Base-by-base conservation (phyloP, 53 echinoderm and acorn worm genomes). In the Pentamera pediparva region DNA sequence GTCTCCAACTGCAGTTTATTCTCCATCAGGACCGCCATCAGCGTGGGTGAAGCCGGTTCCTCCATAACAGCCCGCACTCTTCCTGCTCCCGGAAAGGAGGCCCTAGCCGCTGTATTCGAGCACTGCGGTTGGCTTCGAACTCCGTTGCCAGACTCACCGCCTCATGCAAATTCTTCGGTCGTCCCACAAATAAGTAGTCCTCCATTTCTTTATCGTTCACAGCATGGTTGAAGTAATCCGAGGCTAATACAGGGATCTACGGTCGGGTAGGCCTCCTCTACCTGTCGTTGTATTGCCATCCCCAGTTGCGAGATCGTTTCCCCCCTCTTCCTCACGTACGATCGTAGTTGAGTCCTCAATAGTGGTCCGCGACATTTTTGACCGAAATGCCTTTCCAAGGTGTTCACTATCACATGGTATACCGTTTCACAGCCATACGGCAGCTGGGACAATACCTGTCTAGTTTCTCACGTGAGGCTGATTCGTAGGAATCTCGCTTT, bases 191-290 rank as follows among this genome's bases (percentile, higher is more conserved):
- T 18, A 62, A 37, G 22, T 36, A 36, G 37, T 37, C 62, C 37
- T 62, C 62, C 62, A 35, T 62, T 62, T 62, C 62, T 37, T 62
- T 62, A 9, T 18, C 62, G 37, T 33, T 62, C 62, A 62, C 8
- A 3, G 35, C 62, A 1, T 0, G 35, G 13, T 61, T 61, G 62
- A 62, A 62, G 37, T 62, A 3, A 33, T 62, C 62, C 0, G 19
- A 62, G 20, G 35, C 35, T 5, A 62, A 37, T 6, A 62, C 22
- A 1, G 35, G 62, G 4, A 57, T 57, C 57, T 4, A 57, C 57
- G 27, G 57, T n/a, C 27, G 57, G 57, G 22, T 57, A 57, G 4
- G 57, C 57, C n/a, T 12, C 47, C 12, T 45, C 47, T n/a, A 45
- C 0, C n/a, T 1, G n/a, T 1, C n/a, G 47, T n/a, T 29, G 25